phyloP scores from a whole-genome alignment of 2,888 invertebrate species.

The Ichneumoninae sp. region DNA sequence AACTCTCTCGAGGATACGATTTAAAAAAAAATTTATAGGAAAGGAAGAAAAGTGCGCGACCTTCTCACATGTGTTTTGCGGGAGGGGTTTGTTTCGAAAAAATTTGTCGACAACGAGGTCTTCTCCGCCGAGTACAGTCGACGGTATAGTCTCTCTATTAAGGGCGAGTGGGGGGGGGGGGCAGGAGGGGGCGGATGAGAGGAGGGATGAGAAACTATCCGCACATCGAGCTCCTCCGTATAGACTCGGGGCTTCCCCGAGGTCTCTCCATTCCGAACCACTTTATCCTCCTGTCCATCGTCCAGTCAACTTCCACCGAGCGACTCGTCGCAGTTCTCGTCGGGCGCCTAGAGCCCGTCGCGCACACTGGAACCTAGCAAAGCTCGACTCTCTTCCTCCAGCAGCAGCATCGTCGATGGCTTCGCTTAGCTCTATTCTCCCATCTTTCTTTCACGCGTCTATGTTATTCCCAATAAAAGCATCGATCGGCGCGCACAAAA shows the following conservation, averaged over 20 bases:
- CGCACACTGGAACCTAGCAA: not conserved
- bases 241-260: conserved; percentile 42
- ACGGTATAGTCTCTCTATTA: conserved; percentile 29
- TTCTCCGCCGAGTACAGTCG: conserved; percentile 23
- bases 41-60: not conserved
- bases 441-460: conserved; percentile 42
- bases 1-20: not conserved
- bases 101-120: conserved; percentile 52
- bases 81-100: conserved; percentile 52
- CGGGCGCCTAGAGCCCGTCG: conserved; percentile 37
- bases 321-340: conserved; percentile 29
- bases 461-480: conserved; percentile 67
- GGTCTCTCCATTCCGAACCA: conserved; percentile 58
- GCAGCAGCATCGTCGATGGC: conserved; percentile 42
- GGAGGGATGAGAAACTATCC: conserved; percentile 33
- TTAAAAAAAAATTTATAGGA: not conserved
- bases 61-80: conserved; percentile 4
- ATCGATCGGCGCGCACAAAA: conserved; percentile 65
- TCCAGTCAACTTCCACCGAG: conserved; percentile 63
- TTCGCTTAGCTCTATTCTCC: conserved; percentile 35
- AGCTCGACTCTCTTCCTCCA: conserved; percentile 26
- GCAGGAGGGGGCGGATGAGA: not conserved
- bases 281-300: conserved; percentile 68
- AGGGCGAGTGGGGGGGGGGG: not conserved
- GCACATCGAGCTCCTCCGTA: conserved; percentile 36